A percentile compares a stretch with the other conserved stretches of the same genome.
Conservation (phyloP, 2,797 vertebrate species). For the Peromyscus aztecus region DNA sequence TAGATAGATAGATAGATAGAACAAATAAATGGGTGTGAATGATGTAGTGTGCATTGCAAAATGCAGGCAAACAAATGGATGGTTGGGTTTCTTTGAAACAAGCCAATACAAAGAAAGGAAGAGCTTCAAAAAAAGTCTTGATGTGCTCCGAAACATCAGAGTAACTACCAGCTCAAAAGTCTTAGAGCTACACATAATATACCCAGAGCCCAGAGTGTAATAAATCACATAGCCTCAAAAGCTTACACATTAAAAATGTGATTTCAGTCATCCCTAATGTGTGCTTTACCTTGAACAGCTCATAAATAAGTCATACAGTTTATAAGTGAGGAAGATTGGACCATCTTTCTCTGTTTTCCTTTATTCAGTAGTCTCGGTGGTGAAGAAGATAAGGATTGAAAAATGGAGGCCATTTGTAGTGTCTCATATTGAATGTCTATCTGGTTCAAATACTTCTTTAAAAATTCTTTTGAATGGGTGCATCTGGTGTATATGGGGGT, state of each 20-base stretch:
- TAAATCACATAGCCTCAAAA: not conserved
- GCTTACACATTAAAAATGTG: not conserved
- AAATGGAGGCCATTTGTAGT: not conserved
- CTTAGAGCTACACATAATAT: not conserved
- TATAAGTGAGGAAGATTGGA: not conserved
- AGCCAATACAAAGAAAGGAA: slow-evolving; percentile 2
- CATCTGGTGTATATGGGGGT: not conserved
- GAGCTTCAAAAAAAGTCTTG: not conserved
- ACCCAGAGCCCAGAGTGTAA: not conserved
- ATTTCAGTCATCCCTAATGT: not conserved
- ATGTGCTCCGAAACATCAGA: not conserved
- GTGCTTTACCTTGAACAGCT: not conserved
- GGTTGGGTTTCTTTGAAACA: not conserved
- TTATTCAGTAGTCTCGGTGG: not conserved
- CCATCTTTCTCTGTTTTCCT: not conserved
- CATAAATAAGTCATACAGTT: not conserved
- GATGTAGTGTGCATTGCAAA: not conserved
- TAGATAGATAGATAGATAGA: too few species aligned
- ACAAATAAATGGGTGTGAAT: not conserved
- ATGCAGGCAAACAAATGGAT: not conserved
- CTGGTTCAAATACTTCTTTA: not conserved
- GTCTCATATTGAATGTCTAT: not conserved
- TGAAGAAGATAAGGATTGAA: not conserved
- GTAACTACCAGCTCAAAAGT: not conserved
- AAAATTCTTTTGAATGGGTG: not conserved